Base-by-base conservation (phyloP, 2,113 vertebrate genomes). In the Leucopsar rothschildi region DNA sequence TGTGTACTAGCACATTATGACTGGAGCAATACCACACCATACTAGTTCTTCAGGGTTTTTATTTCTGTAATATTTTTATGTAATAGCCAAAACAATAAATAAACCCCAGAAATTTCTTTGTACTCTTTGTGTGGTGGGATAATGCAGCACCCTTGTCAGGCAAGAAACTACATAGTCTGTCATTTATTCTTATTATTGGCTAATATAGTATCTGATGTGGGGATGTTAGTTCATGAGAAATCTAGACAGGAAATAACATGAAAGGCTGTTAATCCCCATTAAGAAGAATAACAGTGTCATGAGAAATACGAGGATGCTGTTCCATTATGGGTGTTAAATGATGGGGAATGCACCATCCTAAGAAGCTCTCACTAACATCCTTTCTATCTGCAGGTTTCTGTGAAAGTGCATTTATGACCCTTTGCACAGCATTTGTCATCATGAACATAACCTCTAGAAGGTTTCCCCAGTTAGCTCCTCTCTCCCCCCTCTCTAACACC, bases 11-110 rank as follows among this genome's bases (percentile, higher is more conserved):
- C 84, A 84, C 86, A 94, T 97, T 96, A 93, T 97, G 91, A 88
- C 97, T 97, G 90, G 89, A 96, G 82, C 94, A 92, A 95, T 96
- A 68, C 93, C 82, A 97, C 82, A 96, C 94, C 89, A 81, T 96
- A 85, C 97, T 96, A 96, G 81, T 94, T 90, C 86, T 96, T 94
- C 90, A 88, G 89, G 86, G 85, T 87, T 98, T 98, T 98, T 97
- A 98, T 98, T 96, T 98, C 97, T 94, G 93, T 96, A 97, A 96
- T 98, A 98, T 98, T 98, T 98, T 97, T 94, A 86, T 92, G 68
- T 97, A 97, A 97, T 94, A 79, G 94, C 94, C 88, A 65, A 92
- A 93, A 94, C 94, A 97, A 96, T 98, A 98, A 98, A 97, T 97
- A 97, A 93, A 66, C 4, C 61, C 72, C 70, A 78, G 96, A 95